phyloP scores from a whole-genome alignment of 2,113 vertebrate genomes.

The Tragelaphus scriptus region DNA sequence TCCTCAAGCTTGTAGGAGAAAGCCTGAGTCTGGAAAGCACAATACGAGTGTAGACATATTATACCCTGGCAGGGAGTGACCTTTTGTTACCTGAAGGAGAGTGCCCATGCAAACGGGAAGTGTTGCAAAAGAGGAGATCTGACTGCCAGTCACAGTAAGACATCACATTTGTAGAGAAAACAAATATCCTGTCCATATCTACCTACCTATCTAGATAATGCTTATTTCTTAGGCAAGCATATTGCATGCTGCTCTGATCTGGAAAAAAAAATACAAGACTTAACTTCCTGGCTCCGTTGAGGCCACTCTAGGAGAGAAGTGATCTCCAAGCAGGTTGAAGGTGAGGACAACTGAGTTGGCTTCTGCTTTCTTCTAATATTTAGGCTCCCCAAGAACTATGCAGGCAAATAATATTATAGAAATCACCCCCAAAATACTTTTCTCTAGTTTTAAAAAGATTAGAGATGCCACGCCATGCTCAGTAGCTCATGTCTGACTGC shows the following conservation, averaged over 20 bases:
- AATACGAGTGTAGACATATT: neutral
- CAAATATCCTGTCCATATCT: conserved; percentile 18
- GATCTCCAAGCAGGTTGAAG: neutral
- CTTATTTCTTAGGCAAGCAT: conserved; percentile 1
- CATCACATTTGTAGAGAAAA: conserved; percentile 8
- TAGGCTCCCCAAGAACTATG: neutral
- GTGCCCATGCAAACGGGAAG: neutral
- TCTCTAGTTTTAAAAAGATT: neutral
- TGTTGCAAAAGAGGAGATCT: neutral
- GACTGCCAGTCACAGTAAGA: neutral
- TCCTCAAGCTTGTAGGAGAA: neutral
- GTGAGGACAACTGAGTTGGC: neutral
- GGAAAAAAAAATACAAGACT: neutral
- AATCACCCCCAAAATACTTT: neutral
- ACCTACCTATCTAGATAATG: neutral
- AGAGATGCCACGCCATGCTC: neutral
- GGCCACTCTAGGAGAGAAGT: neutral
- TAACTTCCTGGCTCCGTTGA: conserved; percentile 24
- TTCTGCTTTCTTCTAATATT: neutral
- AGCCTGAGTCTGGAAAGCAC: neutral
- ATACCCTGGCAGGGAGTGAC: neutral
- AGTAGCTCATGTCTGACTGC: neutral
- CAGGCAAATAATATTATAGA: neutral
- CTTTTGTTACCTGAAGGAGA: neutral
- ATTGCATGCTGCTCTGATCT: conserved; percentile 11